These are phyloP conservation scores for Acrobasis suavella DNA, from an alignment of 2,888 invertebrate species.

Conservation along the genomic window DNA sequence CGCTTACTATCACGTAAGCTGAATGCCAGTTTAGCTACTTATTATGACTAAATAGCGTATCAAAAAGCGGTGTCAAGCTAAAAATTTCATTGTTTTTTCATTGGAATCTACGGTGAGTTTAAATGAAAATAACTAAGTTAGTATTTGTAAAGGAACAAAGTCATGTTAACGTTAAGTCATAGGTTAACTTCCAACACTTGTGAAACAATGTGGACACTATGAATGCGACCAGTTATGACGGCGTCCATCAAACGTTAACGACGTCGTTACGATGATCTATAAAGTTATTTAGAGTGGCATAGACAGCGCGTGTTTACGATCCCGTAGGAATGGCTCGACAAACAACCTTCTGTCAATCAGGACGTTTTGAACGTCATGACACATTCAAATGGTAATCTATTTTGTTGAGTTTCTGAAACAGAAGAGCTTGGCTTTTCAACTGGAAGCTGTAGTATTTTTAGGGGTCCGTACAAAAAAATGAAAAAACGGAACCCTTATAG, in stretches of 20 bases:
- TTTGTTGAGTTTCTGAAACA: background rate
- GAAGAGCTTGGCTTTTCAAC: too few species aligned
- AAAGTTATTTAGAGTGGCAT: constrained; percentile 32
- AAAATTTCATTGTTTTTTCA: too few species aligned
- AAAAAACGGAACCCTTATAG: too few species aligned
- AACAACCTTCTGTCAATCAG: constrained; percentile 7
- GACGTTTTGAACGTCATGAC: background rate
- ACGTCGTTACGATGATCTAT: constrained; percentile 31
- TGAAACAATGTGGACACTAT: constrained; percentile 29
- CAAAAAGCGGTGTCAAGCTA: too few species aligned
- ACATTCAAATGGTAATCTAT: background rate
- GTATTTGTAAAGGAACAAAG: too few species aligned
- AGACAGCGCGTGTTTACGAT: constrained; percentile 29
- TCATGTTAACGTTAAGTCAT: background rate
- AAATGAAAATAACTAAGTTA: too few species aligned
- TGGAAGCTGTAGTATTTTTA: too few species aligned
- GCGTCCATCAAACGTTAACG: constrained; percentile 33
- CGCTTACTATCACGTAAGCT: too few species aligned
- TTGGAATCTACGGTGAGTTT: too few species aligned
- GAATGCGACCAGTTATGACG: constrained; percentile 30
- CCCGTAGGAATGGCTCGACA: constrained; percentile 10
- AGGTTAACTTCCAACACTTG: background rate
- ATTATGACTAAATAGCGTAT: too few species aligned
- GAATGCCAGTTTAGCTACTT: too few species aligned
- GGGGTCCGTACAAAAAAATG: too few species aligned